phyloP scores from a whole-genome alignment of 2,888 invertebrate genomes.

The Sinopyrophorus schimmeli region DNA sequence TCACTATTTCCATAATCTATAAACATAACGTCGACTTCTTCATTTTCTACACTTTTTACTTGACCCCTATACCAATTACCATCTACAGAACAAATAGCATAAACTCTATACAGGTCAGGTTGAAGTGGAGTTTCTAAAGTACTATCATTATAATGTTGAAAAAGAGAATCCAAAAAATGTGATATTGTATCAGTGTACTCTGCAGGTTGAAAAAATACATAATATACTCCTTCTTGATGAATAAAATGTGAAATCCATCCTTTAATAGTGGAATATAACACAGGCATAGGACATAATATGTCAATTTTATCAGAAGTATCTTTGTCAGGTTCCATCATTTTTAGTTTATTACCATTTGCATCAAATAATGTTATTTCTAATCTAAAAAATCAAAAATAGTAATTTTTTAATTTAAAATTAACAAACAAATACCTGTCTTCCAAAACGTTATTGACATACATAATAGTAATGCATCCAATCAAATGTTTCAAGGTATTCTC shows the following conservation, averaged over 20 bases:
- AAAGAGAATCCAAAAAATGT: conserved; percentile 59
- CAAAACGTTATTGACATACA: conserved; percentile 55
- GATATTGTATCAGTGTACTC: conserved; percentile 57
- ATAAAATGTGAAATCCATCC: conserved; percentile 64
- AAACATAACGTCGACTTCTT: conserved; percentile 60
- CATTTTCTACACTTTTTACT: conserved; percentile 48
- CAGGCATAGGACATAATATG: conserved; percentile 65
- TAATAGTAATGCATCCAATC: conserved; percentile 55
- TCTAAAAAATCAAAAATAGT: conserved; percentile 54
- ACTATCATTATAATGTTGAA: conserved; percentile 60
- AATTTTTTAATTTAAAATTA: conserved; percentile 7
- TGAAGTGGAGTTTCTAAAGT: conserved; percentile 49
- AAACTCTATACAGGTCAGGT: conserved; percentile 60
- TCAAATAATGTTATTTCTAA: conserved; percentile 69
- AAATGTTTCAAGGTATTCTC: conserved; percentile 60
- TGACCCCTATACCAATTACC: conserved; percentile 52
- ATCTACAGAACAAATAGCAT: conserved; percentile 57
- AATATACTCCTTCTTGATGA: conserved; percentile 50
- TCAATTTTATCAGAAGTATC: conserved; percentile 59
- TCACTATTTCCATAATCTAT: conserved; percentile 75
- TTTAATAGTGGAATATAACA: conserved; percentile 63
- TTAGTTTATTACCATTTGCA: conserved; percentile 57
- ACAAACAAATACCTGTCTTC: conserved; percentile 51
- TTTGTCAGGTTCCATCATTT: conserved; percentile 59
- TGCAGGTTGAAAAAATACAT: conserved; percentile 66